Conservation (phyloP, 1,140 invertebrate species). For the Drosophila melanica region DNA sequence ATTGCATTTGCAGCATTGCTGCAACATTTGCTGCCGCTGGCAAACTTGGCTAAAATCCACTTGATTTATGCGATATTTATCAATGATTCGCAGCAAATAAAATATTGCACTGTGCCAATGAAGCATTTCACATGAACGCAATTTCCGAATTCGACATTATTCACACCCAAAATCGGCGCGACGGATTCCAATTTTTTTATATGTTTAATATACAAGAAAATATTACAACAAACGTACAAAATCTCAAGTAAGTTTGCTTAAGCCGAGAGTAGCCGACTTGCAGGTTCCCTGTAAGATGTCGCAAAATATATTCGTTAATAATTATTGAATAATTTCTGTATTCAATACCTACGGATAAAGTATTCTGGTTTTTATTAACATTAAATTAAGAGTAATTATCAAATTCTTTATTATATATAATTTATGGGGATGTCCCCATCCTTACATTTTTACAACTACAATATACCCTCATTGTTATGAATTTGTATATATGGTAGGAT, state of each 20-base stretch:
- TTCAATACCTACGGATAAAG: too few relatives aligned
- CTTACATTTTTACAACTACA: too few relatives aligned
- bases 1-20: conserved; percentile 66
- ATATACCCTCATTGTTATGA: too few relatives aligned
- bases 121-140: conserved; percentile 40
- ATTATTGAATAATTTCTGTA: too few relatives aligned
- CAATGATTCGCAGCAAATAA: conserved; percentile 32
- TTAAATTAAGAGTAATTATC: too few relatives aligned
- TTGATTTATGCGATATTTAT: conserved; percentile 71
- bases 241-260: background rate
- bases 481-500: too few relatives aligned
- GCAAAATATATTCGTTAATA: too few relatives aligned
- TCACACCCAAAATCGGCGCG: conserved; percentile 23
- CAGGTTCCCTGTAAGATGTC: too few relatives aligned
- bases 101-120: conserved; percentile 32
- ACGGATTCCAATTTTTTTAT: background rate
- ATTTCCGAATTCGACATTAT: conserved; percentile 32
- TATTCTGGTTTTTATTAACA: too few relatives aligned
- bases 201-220: background rate
- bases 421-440: too few relatives aligned
- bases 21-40: conserved; percentile 49
- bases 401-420: too few relatives aligned
- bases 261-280: too few relatives aligned
- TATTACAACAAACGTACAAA: background rate
- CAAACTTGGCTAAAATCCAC: conserved; percentile 39